Evolutionary conservation across 2,888 invertebrate genomes (phyloP).

Genomic region (Molorchus minor): DNA sequence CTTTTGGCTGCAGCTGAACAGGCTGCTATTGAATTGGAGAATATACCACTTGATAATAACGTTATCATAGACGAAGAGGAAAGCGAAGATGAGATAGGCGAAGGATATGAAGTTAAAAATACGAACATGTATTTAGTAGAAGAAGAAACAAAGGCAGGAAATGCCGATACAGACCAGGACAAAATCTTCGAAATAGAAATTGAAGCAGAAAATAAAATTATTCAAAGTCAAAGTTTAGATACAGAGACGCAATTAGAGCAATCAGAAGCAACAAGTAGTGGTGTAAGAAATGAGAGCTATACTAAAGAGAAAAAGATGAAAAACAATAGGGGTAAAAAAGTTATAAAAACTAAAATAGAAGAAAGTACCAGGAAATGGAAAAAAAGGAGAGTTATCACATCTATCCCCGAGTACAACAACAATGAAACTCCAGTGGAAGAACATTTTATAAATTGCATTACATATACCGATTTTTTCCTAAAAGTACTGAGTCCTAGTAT

Average conservation of each 20-base stretch:
- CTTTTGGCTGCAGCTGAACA: constrained; percentile 10
- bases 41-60: constrained; percentile 16
- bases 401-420: constrained; percentile 1
- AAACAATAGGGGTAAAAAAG: neutral
- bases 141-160: neutral
- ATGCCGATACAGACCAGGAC: neutral
- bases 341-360: neutral
- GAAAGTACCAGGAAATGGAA: constrained; percentile 1
- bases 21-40: constrained; percentile 6
- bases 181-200: neutral
- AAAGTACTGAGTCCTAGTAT: constrained; percentile 12
- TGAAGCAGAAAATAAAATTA: neutral
- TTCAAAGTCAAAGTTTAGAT: neutral
- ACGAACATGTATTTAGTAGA: too few relatives aligned
- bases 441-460: constrained; percentile 8
- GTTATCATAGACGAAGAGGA: constrained; percentile 11
- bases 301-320: neutral
- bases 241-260: neutral
- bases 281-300: neutral
- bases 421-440: constrained; percentile 18
- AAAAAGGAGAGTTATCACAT: neutral
- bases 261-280: neutral
- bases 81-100: constrained; percentile 1
- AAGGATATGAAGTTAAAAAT: neutral
- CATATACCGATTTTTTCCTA: constrained; percentile 19